phyloP scores from a whole-genome alignment of 2,113 vertebrate genomes.

The Pagrus major region DNA sequence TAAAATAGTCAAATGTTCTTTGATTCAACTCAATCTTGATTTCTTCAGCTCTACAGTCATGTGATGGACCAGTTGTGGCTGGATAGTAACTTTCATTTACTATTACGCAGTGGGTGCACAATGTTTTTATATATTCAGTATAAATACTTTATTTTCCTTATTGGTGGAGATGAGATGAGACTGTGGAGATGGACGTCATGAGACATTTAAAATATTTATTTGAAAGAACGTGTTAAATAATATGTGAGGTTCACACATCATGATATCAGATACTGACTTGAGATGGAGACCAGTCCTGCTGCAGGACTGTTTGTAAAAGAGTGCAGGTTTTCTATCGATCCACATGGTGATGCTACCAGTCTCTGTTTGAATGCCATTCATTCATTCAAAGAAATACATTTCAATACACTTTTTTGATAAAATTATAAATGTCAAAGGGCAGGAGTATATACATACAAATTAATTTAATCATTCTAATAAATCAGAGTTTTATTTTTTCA shows the following conservation, averaged over 20 bases:
- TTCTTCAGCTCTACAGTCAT: neutral
- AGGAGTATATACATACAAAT: neutral
- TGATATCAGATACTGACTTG: neutral
- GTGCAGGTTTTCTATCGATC: slow-evolving; percentile 67
- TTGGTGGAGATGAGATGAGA: neutral
- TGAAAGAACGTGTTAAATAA: neutral
- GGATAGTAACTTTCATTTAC: neutral
- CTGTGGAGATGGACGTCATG: neutral
- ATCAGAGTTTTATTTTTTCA: neutral
- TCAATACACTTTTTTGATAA: neutral
- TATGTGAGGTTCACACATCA: neutral
- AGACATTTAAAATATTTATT: neutral
- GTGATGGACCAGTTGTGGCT: neutral
- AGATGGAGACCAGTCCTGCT: neutral
- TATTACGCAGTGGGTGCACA: neutral
- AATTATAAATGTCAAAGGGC: neutral
- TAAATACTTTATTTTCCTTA: neutral
- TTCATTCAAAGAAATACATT: slow-evolving; percentile 7
- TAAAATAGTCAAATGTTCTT: no score
- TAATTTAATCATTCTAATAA: neutral
- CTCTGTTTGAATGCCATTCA: neutral
- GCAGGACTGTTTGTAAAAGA: slow-evolving; percentile 51
- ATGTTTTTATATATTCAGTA: neutral
- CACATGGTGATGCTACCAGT: slow-evolving; percentile 37
- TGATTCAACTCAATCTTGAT: neutral